These are phyloP conservation scores for Crypturellus tataupa DNA, from an alignment of 2,797 vertebrate species.

Conservation along the genomic window DNA sequence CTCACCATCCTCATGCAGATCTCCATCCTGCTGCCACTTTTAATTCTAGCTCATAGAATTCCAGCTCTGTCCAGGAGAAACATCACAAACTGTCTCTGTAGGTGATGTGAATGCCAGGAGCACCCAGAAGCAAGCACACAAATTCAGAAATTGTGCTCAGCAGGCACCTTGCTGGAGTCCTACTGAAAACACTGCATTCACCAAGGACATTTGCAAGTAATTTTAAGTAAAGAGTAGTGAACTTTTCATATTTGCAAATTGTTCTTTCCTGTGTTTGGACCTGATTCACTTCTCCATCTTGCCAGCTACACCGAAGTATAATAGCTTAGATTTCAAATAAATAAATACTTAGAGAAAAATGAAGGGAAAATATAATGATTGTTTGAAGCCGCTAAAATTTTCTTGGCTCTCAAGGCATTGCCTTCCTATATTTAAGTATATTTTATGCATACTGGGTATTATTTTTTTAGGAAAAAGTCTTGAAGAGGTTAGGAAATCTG, in stretches of 20 bases:
- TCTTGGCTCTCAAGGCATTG: background rate
- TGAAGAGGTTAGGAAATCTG: background rate
- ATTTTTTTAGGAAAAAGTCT: background rate
- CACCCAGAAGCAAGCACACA: background rate
- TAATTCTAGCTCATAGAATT: background rate
- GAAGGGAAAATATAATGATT: background rate
- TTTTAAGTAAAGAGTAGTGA: background rate
- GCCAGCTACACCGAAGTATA: background rate
- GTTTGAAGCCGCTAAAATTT: background rate
- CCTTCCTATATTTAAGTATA: background rate
- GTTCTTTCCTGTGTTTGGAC: background rate
- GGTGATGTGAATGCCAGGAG: background rate
- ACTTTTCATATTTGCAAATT: background rate
- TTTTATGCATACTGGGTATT: background rate
- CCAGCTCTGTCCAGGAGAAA: background rate
- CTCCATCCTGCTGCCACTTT: background rate
- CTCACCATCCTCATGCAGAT: background rate
- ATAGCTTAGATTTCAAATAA: background rate
- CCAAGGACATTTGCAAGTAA: background rate
- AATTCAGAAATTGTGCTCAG: background rate
- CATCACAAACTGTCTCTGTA: accelerated
- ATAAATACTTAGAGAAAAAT: background rate
- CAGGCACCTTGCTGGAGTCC: background rate
- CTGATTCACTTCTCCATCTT: background rate
- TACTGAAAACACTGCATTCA: background rate